phyloP scores from a whole-genome alignment of 2,888 invertebrate genomes.

The Himalopsyche kuldschensis region DNA sequence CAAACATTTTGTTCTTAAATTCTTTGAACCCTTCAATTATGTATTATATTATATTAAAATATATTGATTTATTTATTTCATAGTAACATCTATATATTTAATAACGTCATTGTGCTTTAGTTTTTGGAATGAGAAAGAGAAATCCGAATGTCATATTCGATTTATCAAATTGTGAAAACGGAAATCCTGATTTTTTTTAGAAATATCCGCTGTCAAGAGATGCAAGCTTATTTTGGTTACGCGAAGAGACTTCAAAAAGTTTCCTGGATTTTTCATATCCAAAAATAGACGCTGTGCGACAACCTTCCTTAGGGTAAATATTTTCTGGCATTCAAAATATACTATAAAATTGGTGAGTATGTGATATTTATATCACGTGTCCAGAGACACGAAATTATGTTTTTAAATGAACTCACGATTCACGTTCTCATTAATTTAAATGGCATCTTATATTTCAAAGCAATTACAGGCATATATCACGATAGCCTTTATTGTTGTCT shows the following conservation, averaged over 20 bases:
- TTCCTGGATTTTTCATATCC: background rate
- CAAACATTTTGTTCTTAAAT: too few relatives aligned
- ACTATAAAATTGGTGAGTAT: background rate
- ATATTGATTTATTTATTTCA: too few relatives aligned
- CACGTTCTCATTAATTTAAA: background rate
- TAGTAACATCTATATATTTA: too few relatives aligned
- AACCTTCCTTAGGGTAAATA: background rate
- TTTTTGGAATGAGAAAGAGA: too few relatives aligned
- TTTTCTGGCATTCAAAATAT: background rate
- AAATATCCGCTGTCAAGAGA: background rate
- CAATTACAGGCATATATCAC: background rate
- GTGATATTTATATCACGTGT: too few relatives aligned
- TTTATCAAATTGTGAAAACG: too few relatives aligned
- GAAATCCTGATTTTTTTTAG: background rate
- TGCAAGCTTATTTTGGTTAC: background rate
- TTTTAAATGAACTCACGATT: background rate
- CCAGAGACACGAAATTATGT: background rate
- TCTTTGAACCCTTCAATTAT: too few relatives aligned
- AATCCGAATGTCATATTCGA: too few relatives aligned
- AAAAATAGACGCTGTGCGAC: background rate
- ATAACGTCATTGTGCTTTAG: too few relatives aligned
- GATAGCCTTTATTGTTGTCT: background rate
- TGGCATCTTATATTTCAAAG: background rate
- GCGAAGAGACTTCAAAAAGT: background rate
- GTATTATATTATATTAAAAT: too few relatives aligned